phyloP scores from a whole-genome alignment of 1,140 invertebrate genomes.

The Theocolax elegans region DNA sequence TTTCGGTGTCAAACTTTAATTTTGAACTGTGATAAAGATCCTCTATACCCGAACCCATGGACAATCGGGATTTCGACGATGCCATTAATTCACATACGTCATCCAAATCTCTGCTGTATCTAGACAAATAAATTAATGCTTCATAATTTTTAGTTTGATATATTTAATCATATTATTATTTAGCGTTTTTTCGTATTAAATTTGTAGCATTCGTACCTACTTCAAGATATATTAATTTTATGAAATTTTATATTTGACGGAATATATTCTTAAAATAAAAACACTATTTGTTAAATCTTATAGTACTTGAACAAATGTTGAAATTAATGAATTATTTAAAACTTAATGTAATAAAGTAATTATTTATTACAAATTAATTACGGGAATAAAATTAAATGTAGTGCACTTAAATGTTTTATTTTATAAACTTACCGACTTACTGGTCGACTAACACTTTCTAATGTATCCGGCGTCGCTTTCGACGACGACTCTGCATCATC shows the following conservation, averaged over 20 bases:
- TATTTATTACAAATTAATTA: no score
- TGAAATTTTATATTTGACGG: not conserved
- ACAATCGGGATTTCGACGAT: conserved; percentile 69
- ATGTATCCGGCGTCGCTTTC: conserved; percentile 63
- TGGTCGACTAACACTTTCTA: conserved; percentile 66
- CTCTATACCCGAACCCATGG: conserved; percentile 61
- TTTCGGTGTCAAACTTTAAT: conserved; percentile 59
- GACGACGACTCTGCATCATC: conserved; percentile 65
- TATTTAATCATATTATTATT: no score
- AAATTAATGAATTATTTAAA: no score
- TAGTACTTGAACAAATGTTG: no score
- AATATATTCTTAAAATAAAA: no score
- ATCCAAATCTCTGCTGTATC: conserved; percentile 68
- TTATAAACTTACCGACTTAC: conserved; percentile 62
- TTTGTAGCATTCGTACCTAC: no score
- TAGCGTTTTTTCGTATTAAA: no score
- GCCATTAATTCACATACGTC: conserved; percentile 68
- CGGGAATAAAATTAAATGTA: no score
- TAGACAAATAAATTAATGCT: conserved; percentile 32
- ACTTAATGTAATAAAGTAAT: no score
- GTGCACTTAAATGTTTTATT: no score
- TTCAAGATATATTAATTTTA: no score
- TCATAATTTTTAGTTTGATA: not conserved
- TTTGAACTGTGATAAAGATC: conserved; percentile 60
- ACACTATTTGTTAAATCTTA: no score